Percentiles rank a stretch among this genome's conserved stretches.
These are phyloP conservation scores for Ctena decussata DNA, from an alignment of 2,888 invertebrate species.

Conservation along the genomic window DNA sequence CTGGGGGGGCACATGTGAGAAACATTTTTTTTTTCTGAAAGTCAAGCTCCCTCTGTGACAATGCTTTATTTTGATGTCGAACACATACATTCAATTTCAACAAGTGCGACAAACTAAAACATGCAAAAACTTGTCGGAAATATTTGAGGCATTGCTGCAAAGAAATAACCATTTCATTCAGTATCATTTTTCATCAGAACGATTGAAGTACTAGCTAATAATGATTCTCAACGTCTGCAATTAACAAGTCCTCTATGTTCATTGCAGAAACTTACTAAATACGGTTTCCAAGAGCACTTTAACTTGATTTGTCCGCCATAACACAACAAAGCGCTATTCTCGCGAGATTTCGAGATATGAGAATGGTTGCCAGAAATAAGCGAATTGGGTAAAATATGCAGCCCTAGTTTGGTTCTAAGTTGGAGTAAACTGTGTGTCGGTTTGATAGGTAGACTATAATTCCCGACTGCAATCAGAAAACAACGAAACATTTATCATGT, in stretches of 20 bases:
- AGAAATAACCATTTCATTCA: background rate
- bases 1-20: background rate
- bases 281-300: too few species aligned
- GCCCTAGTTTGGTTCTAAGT: too few species aligned
- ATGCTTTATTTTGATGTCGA: too few species aligned
- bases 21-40: too few species aligned
- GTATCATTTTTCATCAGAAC: conserved; percentile 28
- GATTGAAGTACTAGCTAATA: conserved; percentile 54
- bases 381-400: too few species aligned
- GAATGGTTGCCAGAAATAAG: too few species aligned
- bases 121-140: conserved; percentile 6
- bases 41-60: too few species aligned
- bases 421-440: too few species aligned
- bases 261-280: background rate
- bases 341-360: background rate
- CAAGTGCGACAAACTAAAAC: background rate
- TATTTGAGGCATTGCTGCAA: background rate
- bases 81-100: background rate
- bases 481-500: too few species aligned
- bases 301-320: background rate
- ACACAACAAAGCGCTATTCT: background rate
- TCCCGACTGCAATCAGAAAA: too few species aligned
- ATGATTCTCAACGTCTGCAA: conserved; percentile 16
- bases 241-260: background rate
- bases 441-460: too few species aligned